Conservation (phyloP, 2,797 vertebrate genomes). For the Phyllotis vaccarum region DNA sequence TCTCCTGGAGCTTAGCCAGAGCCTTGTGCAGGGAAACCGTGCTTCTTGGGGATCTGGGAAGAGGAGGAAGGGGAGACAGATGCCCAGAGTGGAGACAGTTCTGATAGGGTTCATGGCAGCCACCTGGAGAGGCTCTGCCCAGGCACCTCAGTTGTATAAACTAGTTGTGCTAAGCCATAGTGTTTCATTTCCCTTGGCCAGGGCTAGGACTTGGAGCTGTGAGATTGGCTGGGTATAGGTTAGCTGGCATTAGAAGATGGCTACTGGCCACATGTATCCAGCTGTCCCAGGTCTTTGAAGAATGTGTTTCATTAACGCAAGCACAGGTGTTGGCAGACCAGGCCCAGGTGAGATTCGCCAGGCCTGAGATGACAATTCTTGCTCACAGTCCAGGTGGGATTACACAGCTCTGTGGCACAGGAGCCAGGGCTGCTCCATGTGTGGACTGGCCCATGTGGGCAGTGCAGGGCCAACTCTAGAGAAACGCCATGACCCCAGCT, state of each 20-base stretch:
- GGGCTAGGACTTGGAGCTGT: not conserved
- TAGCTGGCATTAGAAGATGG: not conserved
- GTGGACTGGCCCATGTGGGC: not conserved
- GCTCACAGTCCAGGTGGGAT: not conserved
- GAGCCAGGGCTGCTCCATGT: fast-evolving
- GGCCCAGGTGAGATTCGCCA: not conserved
- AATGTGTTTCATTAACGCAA: not conserved
- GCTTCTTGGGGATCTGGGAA: not conserved
- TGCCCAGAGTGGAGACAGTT: too few species aligned
- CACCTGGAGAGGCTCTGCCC: fast-evolving
- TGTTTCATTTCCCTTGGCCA: fast-evolving
- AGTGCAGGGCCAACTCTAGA: not conserved
- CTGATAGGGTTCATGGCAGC: not conserved
- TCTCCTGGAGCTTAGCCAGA: not conserved
- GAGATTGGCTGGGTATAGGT: fast-evolving
- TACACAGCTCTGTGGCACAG: fast-evolving
- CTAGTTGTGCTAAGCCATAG: not conserved
- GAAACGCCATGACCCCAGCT: not conserved
- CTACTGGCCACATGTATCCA: fast-evolving
- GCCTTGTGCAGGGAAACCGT: fast-evolving
- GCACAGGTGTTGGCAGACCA: not conserved
- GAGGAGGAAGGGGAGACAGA: not conserved
- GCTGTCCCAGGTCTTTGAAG: not conserved
- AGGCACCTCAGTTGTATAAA: not conserved
- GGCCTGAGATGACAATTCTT: not conserved